Base-by-base conservation (phyloP, 1,140 invertebrate species). In the Saccostrea cuccullata region DNA sequence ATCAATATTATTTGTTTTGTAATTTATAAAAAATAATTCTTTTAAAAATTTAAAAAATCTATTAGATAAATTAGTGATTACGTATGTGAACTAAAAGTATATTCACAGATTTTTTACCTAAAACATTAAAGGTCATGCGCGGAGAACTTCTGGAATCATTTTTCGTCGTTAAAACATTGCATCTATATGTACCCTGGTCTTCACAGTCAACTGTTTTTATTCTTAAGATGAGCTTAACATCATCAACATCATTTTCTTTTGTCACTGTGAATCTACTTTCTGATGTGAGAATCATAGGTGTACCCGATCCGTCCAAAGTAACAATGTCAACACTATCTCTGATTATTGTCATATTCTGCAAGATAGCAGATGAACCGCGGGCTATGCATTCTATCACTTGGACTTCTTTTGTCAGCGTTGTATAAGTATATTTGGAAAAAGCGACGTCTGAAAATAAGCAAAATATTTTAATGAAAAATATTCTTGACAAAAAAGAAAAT, bases 381-480 rank as follows among this genome's bases (percentile, higher is more conserved):
- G 70, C 70, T 73, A 73, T 73, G 30, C 70, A 73, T 73, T 73
- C 70, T 73, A 73, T 73, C 15, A 26, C 70, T 73, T 73, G 6
- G 30, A 26, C 9, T 13, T 13, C 13, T 30, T 30, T 73, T 30
- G 70, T 73, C 70, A 73, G 30, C 5, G 9, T 36, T 30, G 23
- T 8, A 9, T 73, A 13, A 0, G 11, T 12, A 73, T 73, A 73
- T 30, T 73, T 30, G 8, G 6, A 2, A 36, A 73, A 73, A 13
- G 70, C 70, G 12, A 73, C 70, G 36, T 30, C 70, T 73, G 30
- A 26, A 73, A 73, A 12, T 26, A 30, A 30, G 30, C 20, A 17
- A 60, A 47, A 47, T 6, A 47, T 47, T 6, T 47, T n/a, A n/a
- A n/a, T n/a, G n/a, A n/a, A n/a, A n/a, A n/a, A n/a, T n/a, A n/a